Percentiles rank a stretch among this genome's conserved stretches.
These are phyloP conservation scores for Callinectes sapidus DNA, from an alignment of 2,888 invertebrate genomes.

Conservation along the genomic window DNA sequence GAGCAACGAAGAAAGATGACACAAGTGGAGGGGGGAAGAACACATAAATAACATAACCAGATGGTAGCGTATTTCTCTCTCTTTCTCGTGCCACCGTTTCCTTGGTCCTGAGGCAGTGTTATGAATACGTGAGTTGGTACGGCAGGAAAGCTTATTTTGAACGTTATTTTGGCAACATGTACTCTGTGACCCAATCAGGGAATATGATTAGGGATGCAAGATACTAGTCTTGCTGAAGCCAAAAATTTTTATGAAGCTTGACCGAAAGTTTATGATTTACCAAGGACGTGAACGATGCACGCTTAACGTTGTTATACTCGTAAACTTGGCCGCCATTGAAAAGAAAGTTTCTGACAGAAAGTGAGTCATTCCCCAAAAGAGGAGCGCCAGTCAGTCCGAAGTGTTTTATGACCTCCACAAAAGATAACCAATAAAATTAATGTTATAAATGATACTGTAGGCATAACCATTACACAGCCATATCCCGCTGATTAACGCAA, in stretches of 20 bases:
- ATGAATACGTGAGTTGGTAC: not conserved
- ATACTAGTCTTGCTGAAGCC: not conserved
- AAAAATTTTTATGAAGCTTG: not conserved
- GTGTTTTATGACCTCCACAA: not conserved
- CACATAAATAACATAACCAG: slow-evolving; percentile 23
- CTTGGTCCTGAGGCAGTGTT: not conserved
- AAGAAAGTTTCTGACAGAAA: not conserved
- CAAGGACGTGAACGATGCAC: not conserved
- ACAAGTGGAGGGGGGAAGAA: slow-evolving; percentile 23
- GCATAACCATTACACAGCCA: not conserved
- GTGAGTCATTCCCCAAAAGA: not conserved
- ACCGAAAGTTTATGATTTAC: not conserved
- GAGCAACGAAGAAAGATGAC: not conserved
- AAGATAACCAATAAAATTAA: not conserved
- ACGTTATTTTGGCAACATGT: not conserved
- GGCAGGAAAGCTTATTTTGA: not conserved
- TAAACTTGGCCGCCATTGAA: not conserved
- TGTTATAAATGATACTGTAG: not conserved
- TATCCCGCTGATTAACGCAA: not conserved
- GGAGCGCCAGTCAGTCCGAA: not conserved
- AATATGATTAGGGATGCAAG: not conserved
- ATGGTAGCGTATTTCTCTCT: not conserved
- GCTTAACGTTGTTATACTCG: not conserved
- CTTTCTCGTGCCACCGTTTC: not conserved
- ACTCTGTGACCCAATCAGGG: not conserved